A percentile compares a stretch with the other conserved stretches of the same genome.
These are phyloP conservation scores for Troides helena DNA, from an alignment of 2,888 invertebrate species.

Conservation along the genomic window DNA sequence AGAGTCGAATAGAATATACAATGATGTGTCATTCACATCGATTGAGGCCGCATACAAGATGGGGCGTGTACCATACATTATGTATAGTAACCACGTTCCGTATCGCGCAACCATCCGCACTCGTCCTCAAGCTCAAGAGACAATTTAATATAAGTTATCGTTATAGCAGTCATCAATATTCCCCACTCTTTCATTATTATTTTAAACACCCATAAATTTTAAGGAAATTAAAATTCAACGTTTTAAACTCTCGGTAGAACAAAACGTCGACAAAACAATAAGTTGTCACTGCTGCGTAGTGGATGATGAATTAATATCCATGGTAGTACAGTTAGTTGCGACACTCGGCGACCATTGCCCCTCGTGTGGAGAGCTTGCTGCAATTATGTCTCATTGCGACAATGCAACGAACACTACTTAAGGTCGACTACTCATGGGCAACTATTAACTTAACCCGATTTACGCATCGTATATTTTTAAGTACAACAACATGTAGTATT, in stretches of 20 bases:
- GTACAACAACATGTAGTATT: no score
- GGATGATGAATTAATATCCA: constrained; percentile 47
- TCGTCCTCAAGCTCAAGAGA: constrained; percentile 40
- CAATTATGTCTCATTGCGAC: constrained; percentile 53
- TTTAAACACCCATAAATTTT: not conserved
- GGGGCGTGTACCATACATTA: constrained; percentile 62
- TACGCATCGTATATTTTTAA: no score
- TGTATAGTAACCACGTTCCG: constrained; percentile 63
- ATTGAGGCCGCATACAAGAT: constrained; percentile 75
- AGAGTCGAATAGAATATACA: constrained; percentile 75
- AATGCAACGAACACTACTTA: constrained; percentile 32
- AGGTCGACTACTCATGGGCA: constrained; percentile 8
- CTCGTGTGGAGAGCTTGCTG: constrained; percentile 49
- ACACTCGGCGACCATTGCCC: constrained; percentile 52
- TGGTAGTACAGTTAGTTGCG: constrained; percentile 53
- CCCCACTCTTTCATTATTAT: not conserved
- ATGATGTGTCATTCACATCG: constrained; percentile 76
- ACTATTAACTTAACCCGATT: constrained; percentile 1
- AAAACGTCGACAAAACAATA: constrained; percentile 22
- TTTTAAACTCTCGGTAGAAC: not conserved
- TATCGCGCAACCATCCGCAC: constrained; percentile 50
- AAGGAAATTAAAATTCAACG: not conserved
- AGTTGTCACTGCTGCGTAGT: constrained; percentile 32
- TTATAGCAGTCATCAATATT: not conserved
- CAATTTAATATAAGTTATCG: constrained; percentile 6